A percentile compares a stretch with the other conserved stretches of the same genome.
These are phyloP conservation scores for Nowickia ferox DNA, from an alignment of 2,888 invertebrate species.

Conservation along the genomic window DNA sequence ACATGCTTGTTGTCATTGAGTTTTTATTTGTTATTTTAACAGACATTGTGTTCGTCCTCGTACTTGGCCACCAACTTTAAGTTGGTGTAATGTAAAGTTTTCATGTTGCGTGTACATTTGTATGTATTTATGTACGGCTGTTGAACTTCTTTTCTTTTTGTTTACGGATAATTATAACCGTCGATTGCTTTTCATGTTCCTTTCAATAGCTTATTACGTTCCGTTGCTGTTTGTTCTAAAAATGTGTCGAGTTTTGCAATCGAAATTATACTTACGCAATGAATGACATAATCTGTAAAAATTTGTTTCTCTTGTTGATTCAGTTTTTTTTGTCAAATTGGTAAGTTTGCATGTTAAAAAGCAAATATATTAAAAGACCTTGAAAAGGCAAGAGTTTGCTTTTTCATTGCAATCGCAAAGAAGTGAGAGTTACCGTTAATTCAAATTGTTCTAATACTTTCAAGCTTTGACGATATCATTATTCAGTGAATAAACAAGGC, in stretches of 20 bases:
- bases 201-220: slow-evolving; percentile 19
- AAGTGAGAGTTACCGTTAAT: too few species aligned
- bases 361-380: too few species aligned
- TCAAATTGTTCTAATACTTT: too few species aligned
- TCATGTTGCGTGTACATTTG: not conserved
- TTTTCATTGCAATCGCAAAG: too few species aligned
- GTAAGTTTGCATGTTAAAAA: too few species aligned
- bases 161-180: slow-evolving; percentile 31
- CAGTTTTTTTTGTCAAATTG: not conserved
- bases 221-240: slow-evolving; percentile 15
- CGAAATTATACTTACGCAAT: slow-evolving; percentile 46
- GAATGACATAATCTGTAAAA: slow-evolving; percentile 48
- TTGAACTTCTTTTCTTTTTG: slow-evolving; percentile 17
- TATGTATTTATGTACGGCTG: slow-evolving; percentile 5
- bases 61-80: slow-evolving; percentile 57
- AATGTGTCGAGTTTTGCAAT: slow-evolving; percentile 10
- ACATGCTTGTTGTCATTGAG: slow-evolving; percentile 37
- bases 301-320: not conserved
- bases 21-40: slow-evolving; percentile 17
- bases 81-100: slow-evolving; percentile 34
- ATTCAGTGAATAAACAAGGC: too few species aligned
- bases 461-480: too few species aligned
- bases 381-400: too few species aligned
- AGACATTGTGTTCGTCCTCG: slow-evolving; percentile 38
- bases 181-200: slow-evolving; percentile 34